phyloP scores from a whole-genome alignment of 2,888 invertebrate species.

The Catocala nupta region DNA sequence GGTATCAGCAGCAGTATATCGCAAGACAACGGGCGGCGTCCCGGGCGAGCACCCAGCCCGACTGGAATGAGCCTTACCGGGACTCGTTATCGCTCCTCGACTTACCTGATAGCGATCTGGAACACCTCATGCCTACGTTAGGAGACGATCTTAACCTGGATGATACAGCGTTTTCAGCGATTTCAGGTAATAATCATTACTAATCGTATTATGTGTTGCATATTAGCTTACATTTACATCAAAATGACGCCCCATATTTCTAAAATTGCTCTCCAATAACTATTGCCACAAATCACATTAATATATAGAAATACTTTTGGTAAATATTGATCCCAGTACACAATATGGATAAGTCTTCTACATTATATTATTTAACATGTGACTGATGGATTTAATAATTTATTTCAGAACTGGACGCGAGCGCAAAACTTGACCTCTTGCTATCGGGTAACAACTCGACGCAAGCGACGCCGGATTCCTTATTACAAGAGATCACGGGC shows the following conservation, averaged over 20 bases:
- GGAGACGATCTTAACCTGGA: slow-evolving; percentile 88
- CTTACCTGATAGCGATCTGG: slow-evolving; percentile 87
- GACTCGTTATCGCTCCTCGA: slow-evolving; percentile 79
- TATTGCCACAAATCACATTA: too few relatives aligned
- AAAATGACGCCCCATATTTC: too few relatives aligned
- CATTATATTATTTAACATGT: too few relatives aligned
- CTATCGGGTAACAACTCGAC: slow-evolving; percentile 52
- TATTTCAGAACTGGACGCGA: slow-evolving; percentile 71
- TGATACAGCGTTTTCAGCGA: slow-evolving; percentile 73
- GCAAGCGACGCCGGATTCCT: slow-evolving; percentile 60
- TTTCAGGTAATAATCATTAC: slow-evolving; percentile 37
- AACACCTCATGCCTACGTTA: slow-evolving; percentile 89
- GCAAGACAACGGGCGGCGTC: slow-evolving; percentile 85
- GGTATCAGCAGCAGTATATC: slow-evolving; percentile 89
- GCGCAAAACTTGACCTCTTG: slow-evolving; percentile 78
- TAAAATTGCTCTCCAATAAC: too few relatives aligned
- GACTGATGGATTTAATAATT: neutral
- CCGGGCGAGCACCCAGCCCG: slow-evolving; percentile 70
- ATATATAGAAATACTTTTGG: too few relatives aligned
- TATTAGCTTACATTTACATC: too few relatives aligned
- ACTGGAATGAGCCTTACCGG: slow-evolving; percentile 85
- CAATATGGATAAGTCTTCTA: too few relatives aligned
- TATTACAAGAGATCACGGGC: slow-evolving; percentile 71
- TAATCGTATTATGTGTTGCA: too few relatives aligned
- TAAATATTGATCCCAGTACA: too few relatives aligned